Conservation (phyloP, 2,888 invertebrate genomes). For the Lasioglossum malachurum region DNA sequence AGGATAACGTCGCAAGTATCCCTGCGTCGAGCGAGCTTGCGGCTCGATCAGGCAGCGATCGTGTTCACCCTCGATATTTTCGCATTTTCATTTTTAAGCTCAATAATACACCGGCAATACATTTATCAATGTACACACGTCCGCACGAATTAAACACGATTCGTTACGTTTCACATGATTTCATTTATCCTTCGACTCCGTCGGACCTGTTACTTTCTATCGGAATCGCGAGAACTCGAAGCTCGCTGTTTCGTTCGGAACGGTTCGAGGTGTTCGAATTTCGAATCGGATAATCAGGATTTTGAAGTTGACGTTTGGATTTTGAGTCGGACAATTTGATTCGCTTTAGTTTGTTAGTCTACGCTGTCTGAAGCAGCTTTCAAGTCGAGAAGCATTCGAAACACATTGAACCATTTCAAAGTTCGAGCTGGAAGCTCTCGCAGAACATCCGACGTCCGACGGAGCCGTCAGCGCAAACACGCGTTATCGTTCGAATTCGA, state of each 20-base stretch:
- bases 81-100: slow-evolving; percentile 34
- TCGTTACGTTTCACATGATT: slow-evolving; percentile 18
- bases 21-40: not conserved
- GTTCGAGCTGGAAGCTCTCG: not conserved
- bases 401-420: not conserved
- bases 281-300: not conserved
- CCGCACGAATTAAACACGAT: slow-evolving; percentile 28
- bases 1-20: not conserved
- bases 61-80: not conserved
- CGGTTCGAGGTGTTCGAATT: not conserved
- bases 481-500: slow-evolving; percentile 25
- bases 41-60: not conserved
- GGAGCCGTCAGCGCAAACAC: slow-evolving; percentile 12
- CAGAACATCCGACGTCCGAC: not conserved
- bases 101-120: slow-evolving; percentile 31
- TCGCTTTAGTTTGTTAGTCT: not conserved
- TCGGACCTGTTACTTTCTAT: not conserved
- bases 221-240: not conserved
- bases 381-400: not conserved
- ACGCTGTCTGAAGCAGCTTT: not conserved
- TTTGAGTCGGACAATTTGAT: not conserved
- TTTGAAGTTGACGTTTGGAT: not conserved
- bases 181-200: not conserved
- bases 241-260: not conserved
- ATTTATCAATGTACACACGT: slow-evolving; percentile 28